Conservation (phyloP, 30 jellyfish, hydroid and myxozoan genomes). For the Rhopilema esculentum region DNA sequence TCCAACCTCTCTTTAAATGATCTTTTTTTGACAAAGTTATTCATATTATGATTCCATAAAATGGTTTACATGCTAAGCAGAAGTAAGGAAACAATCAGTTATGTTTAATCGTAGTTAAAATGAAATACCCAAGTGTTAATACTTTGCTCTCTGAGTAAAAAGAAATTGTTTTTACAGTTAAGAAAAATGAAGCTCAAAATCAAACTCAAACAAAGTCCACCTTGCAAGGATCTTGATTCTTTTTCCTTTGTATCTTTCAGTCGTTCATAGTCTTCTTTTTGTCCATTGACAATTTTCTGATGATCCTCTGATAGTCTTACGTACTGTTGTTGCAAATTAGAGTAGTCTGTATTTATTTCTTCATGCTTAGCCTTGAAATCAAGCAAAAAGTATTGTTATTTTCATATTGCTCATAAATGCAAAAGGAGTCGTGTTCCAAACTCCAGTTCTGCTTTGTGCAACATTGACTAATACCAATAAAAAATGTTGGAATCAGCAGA, state of each 20-base stretch:
- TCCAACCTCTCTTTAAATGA: no score
- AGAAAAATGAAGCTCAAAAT: neutral
- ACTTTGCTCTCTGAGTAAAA: no score
- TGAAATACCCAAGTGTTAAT: no score
- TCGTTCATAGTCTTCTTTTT: constrained; percentile 75
- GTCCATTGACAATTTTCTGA: constrained; percentile 66
- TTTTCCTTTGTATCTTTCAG: constrained; percentile 76
- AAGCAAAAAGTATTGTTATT: neutral
- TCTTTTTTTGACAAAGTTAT: no score
- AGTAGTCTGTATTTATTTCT: constrained; percentile 64
- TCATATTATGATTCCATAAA: no score
- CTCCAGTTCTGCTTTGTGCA: neutral
- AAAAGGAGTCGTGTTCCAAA: no score
- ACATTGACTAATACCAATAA: neutral
- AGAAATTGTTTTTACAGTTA: no score
- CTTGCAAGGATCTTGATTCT: constrained; percentile 81
- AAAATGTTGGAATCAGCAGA: no score
- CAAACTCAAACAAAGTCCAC: constrained; percentile 7
- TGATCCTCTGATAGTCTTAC: constrained; percentile 84
- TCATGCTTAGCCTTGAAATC: constrained; percentile 78
- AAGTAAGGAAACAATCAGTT: no score
- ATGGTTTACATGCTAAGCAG: no score
- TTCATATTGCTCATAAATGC: no score
- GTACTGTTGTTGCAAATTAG: constrained; percentile 83
- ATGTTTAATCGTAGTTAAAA: no score